Base-by-base conservation (phyloP, 2,888 invertebrate genomes). In the Cyclophora punctaria region DNA sequence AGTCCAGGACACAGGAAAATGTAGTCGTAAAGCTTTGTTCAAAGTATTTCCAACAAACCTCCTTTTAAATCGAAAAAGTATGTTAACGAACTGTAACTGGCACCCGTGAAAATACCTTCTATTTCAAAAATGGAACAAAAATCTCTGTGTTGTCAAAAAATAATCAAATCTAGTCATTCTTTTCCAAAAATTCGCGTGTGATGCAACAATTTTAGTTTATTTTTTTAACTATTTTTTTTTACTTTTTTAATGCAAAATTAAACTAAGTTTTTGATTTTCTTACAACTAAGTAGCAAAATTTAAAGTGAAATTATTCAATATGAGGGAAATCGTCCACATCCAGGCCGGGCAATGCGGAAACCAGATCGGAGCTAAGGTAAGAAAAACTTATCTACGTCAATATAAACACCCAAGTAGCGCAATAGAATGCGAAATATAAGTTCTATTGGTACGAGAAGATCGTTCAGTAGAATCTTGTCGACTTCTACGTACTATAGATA, bases 321-420 rank as follows among this genome's bases (percentile, higher is more conserved):
- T 94, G 94, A 91, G 94, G 89, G 94, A 94, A 90, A 94, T 94
- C 77, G 93, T 94, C 63, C 94, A 94, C 81, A 89, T 94, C 67
- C 94, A 95, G 81, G 93, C 80, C 58, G 85, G 84, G 57, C 80
- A 81, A 71, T 85, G 84, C 66, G 84, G 84, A 33, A 85, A 85
- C 91, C 94, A 94, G 84, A 94, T 95, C 68, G 94, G 94, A 65
- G 92, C 93, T 52, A 94, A 94, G 91, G 94, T 94, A 34, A 44
- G 44, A 34, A 3, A 20, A 20, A 20, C 20, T 20, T 20, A 20
- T 20, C 20, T 20, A 20, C 20, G 20, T 1, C 20, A 20, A 2
- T 20, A 20, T 20, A 20, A 20, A 20, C 20, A 20, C 20, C 20
- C 20, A 20, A 20, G 20, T 20, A 20, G 20, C 20, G 20, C 20